Conservation (phyloP, 2,888 invertebrate genomes). For the Cantharis flavilabris region DNA sequence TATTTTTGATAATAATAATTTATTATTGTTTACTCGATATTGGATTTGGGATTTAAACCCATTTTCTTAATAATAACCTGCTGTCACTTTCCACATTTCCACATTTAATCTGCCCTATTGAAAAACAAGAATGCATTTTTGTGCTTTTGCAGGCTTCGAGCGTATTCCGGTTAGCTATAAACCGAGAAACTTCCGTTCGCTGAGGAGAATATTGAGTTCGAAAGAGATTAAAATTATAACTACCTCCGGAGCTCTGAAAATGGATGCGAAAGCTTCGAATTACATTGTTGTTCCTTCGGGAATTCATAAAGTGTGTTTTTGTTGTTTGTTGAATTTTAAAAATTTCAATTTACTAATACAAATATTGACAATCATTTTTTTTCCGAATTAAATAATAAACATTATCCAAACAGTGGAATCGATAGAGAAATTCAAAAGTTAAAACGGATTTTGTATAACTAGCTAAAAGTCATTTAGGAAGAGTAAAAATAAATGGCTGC, state of each 20-base stretch:
- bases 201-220: background rate
- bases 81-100: no score
- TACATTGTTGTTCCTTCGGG: background rate
- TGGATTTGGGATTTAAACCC: no score
- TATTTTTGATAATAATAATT: no score
- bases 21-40: no score
- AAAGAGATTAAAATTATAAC: background rate
- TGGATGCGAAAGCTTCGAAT: background rate
- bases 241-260: background rate
- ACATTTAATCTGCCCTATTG: no score
- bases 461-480: background rate
- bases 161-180: background rate
- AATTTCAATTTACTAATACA: background rate
- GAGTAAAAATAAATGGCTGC: background rate
- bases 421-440: background rate
- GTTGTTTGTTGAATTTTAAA: background rate
- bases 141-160: background rate
- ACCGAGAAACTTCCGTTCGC: background rate
- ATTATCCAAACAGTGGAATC: background rate
- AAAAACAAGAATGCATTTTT: background rate
- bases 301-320: background rate
- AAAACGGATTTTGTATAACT: background rate
- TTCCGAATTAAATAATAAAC: background rate
- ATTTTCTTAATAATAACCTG: no score
- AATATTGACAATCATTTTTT: background rate